phyloP scores from a whole-genome alignment of 2,113 vertebrate species.

The Rhegmatorhina hoffmannsi region DNA sequence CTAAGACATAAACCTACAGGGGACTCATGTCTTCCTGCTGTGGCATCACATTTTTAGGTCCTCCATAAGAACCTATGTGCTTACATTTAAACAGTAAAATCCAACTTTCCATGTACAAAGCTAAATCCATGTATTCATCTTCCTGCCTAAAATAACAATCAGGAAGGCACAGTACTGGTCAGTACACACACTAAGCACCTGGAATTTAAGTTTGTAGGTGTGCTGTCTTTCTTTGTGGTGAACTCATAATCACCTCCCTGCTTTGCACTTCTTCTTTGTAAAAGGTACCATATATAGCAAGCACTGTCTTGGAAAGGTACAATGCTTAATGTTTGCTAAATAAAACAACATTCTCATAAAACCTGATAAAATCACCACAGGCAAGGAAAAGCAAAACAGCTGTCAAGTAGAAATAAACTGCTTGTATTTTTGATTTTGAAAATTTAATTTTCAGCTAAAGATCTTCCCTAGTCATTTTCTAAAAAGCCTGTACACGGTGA shows the following conservation, averaged over 20 bases:
- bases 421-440: not conserved
- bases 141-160: not conserved
- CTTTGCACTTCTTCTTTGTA: not conserved
- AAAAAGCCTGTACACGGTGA: not conserved
- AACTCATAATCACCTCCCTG: not conserved
- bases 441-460: not conserved
- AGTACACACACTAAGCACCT: not conserved
- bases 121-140: not conserved
- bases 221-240: not conserved
- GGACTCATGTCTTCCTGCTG: not conserved
- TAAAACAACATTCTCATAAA: not conserved
- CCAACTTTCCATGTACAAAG: not conserved
- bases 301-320: not conserved
- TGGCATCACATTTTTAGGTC: not conserved
- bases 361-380: not conserved
- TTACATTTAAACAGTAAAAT: not conserved
- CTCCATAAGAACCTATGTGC: not conserved
- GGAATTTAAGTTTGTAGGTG: not conserved
- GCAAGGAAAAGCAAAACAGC: not conserved
- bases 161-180: not conserved
- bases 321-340: not conserved
- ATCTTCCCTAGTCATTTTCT: not conserved
- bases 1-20: not conserved
- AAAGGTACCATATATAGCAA: not conserved
- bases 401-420: not conserved